Evolutionary conservation across 2,797 vertebrate genomes (phyloP).

Genomic region (Periophthalmus magnuspinnatus): DNA sequence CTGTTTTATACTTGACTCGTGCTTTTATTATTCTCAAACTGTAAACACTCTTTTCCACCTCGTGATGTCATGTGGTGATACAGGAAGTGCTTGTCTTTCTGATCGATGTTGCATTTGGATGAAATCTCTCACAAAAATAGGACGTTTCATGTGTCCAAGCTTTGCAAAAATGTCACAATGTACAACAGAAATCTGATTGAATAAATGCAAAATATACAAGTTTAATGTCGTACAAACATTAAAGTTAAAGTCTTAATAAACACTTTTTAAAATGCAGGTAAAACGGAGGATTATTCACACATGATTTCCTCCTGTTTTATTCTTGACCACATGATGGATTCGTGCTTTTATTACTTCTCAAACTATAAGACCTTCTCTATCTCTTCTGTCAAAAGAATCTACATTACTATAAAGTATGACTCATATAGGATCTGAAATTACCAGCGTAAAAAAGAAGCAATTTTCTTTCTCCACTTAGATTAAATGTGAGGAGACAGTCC

Average conservation of each 20-base stretch:
- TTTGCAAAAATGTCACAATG: too few relatives aligned
- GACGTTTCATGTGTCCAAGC: too few relatives aligned
- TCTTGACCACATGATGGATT: conserved; percentile 5
- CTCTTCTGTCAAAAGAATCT: neutral
- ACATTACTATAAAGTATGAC: neutral
- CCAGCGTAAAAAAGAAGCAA: conserved; percentile 19
- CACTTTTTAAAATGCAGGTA: neutral
- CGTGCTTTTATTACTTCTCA: neutral
- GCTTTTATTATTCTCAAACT: too few relatives aligned
- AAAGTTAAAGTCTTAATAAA: neutral
- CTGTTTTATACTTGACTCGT: too few relatives aligned
- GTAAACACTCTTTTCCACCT: too few relatives aligned
- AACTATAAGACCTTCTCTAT: neutral
- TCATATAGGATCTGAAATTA: conserved; percentile 15
- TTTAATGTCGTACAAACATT: neutral
- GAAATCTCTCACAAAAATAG: too few relatives aligned
- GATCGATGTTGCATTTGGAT: too few relatives aligned
- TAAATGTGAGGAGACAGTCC: conserved; percentile 28
- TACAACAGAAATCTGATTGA: too few relatives aligned
- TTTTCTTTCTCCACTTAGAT: conserved; percentile 32
- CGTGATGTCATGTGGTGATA: too few relatives aligned
- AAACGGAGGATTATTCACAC: neutral
- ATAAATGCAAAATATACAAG: neutral
- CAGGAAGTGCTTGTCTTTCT: too few relatives aligned
- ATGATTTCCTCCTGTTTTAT: neutral